Base-by-base conservation (phyloP, 2,113 vertebrate species). In the Oreochromis niloticus region DNA sequence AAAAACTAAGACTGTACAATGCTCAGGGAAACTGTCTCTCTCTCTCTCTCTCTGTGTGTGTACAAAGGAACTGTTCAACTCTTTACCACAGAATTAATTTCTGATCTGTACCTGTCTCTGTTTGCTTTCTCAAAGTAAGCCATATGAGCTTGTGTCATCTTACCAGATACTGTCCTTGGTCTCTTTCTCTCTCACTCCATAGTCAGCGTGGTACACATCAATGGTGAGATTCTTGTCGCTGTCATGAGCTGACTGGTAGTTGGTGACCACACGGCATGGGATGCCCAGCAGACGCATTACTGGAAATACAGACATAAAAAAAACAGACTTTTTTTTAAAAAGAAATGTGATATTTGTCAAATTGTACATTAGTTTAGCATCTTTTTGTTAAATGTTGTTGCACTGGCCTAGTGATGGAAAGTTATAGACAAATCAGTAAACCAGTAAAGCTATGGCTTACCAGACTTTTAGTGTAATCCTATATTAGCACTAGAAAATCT, bases 251-350 rank as follows among this genome's bases (percentile, higher is more conserved):
- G 94, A 95, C 8, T 63, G 1, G 52, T 10, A 95, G 89, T 95
- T 95, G 22, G 79, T 80, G 84, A 95, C 3, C 16, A 92, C 88
- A 0, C 94, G 93, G 68, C 89, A 91, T 22, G 94, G 94, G 46
- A 95, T 81, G 3, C 94, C 94, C 17, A 95, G 56, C 52, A 93
- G 82, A 7, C 93, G 93, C 92, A 95, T 80, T 39, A 94, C 94
- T 63, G 16, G 16, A 34, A 63, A 34, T 10, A 34, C 16, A 63
- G 16, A 78, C 6, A 30, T n/a, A 32, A 4, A 43, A 12, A 56
- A 11, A 43, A 17, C 4, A 1, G 9, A 63, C n/a, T n/a, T n/a
- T 16, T 41, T 71, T 68, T 14, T 0, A 4, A 17, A n/a, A n/a
- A n/a, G n/a, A 32, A 61, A 73, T 73, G 13, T 48, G 13, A 48